Percentiles rank a stretch among this genome's conserved stretches.
phyloP scores from a whole-genome alignment of 1,140 invertebrate species.

The Goniozus legneri region DNA sequence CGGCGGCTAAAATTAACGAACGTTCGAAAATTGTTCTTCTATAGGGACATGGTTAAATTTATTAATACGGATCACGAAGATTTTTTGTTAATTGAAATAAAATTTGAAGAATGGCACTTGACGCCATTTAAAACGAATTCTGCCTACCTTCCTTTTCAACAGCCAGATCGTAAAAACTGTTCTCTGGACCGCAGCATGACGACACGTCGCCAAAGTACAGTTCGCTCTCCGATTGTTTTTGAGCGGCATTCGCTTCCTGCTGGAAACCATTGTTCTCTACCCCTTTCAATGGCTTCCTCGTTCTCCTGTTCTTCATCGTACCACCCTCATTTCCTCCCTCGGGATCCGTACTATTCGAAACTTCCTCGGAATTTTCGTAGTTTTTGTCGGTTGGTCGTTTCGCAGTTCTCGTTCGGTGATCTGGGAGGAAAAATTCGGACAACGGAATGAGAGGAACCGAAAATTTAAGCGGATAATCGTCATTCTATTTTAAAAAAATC shows the following conservation, averaged over 20 bases:
- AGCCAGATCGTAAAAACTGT: constrained; percentile 48
- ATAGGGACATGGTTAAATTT: too few species aligned
- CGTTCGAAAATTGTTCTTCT: background rate
- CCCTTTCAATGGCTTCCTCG: constrained; percentile 44
- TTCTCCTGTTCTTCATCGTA: constrained; percentile 36
- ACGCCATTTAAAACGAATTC: too few species aligned
- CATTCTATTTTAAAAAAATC: background rate
- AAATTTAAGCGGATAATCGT: too few species aligned
- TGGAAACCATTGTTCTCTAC: constrained; percentile 67
- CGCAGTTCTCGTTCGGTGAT: constrained; percentile 35
- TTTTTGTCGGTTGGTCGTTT: constrained; percentile 45
- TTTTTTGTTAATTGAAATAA: too few species aligned
- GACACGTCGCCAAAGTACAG: constrained; percentile 83
- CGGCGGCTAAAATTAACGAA: constrained; percentile 14
- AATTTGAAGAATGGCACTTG: too few species aligned
- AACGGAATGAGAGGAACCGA: too few species aligned
- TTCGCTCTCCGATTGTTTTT: constrained; percentile 63
- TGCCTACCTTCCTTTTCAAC: constrained; percentile 49
- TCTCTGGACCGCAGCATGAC: constrained; percentile 66
- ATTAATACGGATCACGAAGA: too few species aligned
- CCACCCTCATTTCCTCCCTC: constrained; percentile 40
- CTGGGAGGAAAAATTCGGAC: constrained; percentile 19
- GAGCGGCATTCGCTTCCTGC: constrained; percentile 38
- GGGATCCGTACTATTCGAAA: constrained; percentile 41
- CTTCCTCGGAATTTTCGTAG: constrained; percentile 49